Base-by-base conservation (phyloP, 30 jellyfish, hydroid and myxozoan species). In the Mastigias papua region DNA sequence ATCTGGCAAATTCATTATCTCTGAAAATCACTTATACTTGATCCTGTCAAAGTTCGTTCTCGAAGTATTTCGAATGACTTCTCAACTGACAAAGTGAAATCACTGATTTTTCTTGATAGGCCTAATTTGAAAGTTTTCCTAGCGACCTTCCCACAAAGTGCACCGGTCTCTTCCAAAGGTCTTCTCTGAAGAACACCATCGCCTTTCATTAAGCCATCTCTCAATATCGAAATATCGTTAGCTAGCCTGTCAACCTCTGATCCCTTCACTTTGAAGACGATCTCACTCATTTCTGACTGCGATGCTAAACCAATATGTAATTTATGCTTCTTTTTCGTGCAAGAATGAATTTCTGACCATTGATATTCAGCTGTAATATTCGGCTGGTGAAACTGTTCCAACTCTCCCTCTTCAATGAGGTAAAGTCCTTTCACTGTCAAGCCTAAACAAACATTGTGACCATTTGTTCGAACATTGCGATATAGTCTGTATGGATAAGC, bases 51-150 rank as follows among this genome's bases (percentile, higher is more conserved):
- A 27, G 33, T 63, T 34, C 83, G 11, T 25, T 75, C 61, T 11
- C 90, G 81, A 5, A 83, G 80, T 72, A 17, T 69, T n/a, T 27
- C 19, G 32, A 83, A 83, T 2, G 86, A 48, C 0, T 83, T 83
- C 78, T 83, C 92, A 22, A 83, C 29, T 16, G 92, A 83, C 69
- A 35, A 51, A 11, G 92, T 83, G 63, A 83, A 83, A 31, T 82
- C 73, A 48, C 92, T 70, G 69, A 69, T 46, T 23, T 83, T 69
- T 21, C 92, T 35, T 0, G 66, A 26, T 5, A 60, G 80, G 11
- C 78, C 75, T 64, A 49, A n/a, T 58, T 33, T 35, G 77, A 19
- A 37, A 11, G 78, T 60, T 22, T n/a, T 76, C 19, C 73, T 23
- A 11, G 21, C 0, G 1, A 34, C 90, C 19, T 68, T 69, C 28